phyloP scores from a whole-genome alignment of 2,888 invertebrate species.

The Pocota personata region DNA sequence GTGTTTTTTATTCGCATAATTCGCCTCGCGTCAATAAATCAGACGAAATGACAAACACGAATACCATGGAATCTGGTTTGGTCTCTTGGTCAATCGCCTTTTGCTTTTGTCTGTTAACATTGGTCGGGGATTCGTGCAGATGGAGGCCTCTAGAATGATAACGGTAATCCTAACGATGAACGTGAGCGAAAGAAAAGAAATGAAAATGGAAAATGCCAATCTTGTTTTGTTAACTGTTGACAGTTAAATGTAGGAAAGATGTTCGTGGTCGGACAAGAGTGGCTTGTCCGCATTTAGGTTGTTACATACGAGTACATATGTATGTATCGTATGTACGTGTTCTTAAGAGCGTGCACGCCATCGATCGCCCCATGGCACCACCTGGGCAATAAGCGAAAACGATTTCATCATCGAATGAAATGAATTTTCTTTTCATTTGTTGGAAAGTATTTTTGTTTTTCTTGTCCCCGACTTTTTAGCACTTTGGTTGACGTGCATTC shows the following conservation, averaged over 20 bases:
- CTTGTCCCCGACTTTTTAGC: not conserved
- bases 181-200: constrained; percentile 4
- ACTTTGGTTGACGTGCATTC: not conserved
- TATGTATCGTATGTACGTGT: no score
- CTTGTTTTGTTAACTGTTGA: constrained; percentile 7
- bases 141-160: constrained; percentile 58
- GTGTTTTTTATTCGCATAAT: constrained; percentile 38
- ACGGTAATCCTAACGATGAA: constrained; percentile 50
- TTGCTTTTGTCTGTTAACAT: constrained; percentile 44
- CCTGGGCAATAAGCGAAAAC: constrained; percentile 61
- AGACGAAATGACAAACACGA: constrained; percentile 24
- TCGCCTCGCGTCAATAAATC: constrained; percentile 14
- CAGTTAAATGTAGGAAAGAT: not conserved
- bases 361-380: not conserved
- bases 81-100: constrained; percentile 45
- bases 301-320: no score
- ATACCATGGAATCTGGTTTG: constrained; percentile 29
- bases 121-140: not conserved
- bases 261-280: not conserved
- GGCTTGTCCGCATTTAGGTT: constrained; percentile 29
- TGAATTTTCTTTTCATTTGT: constrained; percentile 68
- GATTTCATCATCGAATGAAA: constrained; percentile 68
- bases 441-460: constrained; percentile 66
- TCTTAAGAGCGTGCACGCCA: constrained; percentile 8
- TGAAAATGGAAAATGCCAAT: constrained; percentile 4